phyloP scores from a whole-genome alignment of 2,113 vertebrate genomes.

The Noctilio leporinus region DNA sequence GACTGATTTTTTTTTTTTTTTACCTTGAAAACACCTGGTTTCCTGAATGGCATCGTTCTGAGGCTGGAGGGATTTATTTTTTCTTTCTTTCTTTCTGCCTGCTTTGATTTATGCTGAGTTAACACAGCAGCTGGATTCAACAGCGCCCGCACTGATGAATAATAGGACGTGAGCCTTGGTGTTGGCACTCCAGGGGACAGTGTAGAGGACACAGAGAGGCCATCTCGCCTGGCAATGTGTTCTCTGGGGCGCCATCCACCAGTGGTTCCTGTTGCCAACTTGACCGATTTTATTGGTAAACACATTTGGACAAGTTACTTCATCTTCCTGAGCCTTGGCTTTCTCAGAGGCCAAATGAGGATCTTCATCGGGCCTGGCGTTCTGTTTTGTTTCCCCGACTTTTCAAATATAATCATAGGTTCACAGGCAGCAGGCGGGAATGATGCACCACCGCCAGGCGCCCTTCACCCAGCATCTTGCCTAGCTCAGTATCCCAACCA shows the following conservation, averaged over 20 bases:
- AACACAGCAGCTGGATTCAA: background rate
- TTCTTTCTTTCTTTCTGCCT: background rate
- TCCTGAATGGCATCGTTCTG: background rate
- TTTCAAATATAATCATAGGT: background rate
- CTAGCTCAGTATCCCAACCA: background rate
- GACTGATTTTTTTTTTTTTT: background rate
- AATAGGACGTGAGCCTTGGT: background rate
- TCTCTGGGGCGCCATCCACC: background rate
- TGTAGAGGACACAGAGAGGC: background rate
- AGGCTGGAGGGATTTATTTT: background rate
- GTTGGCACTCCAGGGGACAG: background rate
- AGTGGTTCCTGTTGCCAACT: background rate
- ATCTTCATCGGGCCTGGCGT: background rate
- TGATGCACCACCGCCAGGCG: background rate
- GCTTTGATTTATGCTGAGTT: background rate
- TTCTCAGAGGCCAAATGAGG: background rate
- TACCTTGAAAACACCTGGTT: background rate
- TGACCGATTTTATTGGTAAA: background rate
- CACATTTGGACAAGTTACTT: background rate
- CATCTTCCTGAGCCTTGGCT: background rate
- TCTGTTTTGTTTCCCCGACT: background rate
- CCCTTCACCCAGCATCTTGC: background rate
- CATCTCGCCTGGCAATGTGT: background rate
- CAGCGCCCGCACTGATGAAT: background rate
- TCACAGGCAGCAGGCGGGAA: background rate